phyloP scores from a whole-genome alignment of 1,140 invertebrate genomes.

The Achatina immaculata region DNA sequence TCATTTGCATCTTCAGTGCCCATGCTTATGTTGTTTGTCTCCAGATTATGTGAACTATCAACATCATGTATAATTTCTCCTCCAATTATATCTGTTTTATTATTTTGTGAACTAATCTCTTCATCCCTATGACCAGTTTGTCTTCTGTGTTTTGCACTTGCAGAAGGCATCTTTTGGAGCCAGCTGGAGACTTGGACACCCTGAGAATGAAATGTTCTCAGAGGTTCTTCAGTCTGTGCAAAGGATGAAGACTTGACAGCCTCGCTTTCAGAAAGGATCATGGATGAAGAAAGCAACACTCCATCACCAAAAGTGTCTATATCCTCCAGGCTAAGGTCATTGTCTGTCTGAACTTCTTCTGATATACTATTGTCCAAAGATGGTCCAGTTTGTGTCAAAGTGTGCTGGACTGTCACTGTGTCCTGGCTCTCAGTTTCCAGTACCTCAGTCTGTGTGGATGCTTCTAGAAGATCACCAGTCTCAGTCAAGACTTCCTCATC shows the following conservation, averaged over 20 bases:
- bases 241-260: not conserved
- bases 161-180: not conserved
- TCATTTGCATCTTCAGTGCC: not conserved
- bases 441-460: slow-evolving; percentile 15
- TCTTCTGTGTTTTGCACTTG: not conserved
- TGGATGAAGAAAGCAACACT: not conserved
- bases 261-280: not conserved
- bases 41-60: no score
- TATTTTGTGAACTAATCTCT: not conserved
- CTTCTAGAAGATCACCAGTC: not conserved
- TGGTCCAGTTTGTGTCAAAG: slow-evolving; percentile 51
- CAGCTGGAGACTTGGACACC: not conserved
- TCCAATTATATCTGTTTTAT: no score
- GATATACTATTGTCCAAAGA: slow-evolving; percentile 47
- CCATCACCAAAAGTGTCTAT: not conserved
- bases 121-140: not conserved
- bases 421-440: not conserved
- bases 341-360: slow-evolving; percentile 50
- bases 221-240: not conserved
- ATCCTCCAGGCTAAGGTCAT: slow-evolving; percentile 21
- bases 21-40: no score
- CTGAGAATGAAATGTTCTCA: not conserved
- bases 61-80: no score
- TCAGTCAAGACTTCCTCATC: slow-evolving; percentile 25
- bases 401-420: slow-evolving; percentile 35